These are phyloP conservation scores for Halcyon chelicuti DNA, from an alignment of 2,797 vertebrate genomes.

Conservation along the genomic window DNA sequence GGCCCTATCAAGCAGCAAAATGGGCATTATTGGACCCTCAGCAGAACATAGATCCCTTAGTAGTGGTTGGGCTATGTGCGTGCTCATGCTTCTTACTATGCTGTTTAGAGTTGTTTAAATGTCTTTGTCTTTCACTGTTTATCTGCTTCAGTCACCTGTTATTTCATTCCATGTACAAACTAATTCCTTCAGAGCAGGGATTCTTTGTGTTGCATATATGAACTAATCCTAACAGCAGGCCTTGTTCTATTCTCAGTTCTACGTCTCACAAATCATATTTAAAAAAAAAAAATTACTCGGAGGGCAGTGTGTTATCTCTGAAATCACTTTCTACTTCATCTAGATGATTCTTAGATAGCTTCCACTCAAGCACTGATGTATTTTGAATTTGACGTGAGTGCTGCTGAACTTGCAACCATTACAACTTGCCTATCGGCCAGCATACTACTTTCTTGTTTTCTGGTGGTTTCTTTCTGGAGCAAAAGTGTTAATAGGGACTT, in stretches of 20 bases:
- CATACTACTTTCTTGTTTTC: not conserved
- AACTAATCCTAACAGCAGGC: not conserved
- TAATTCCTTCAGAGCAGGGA: not conserved
- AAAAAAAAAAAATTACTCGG: not conserved
- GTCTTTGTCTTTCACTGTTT: slow-evolving; percentile 44
- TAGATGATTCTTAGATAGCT: not conserved
- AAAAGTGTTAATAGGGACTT: not conserved
- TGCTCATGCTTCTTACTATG: slow-evolving; percentile 35
- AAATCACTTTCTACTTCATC: slow-evolving; percentile 14
- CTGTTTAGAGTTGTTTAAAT: slow-evolving; percentile 16
- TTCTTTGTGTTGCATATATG: not conserved
- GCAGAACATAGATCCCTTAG: not conserved
- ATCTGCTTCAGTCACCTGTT: slow-evolving; percentile 38
- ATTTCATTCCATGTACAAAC: not conserved
- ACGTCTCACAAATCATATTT: not conserved
- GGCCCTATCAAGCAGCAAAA: not conserved
- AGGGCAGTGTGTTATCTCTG: slow-evolving; percentile 3
- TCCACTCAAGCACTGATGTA: not conserved
- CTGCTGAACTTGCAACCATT: not conserved
- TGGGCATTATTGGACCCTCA: not conserved
- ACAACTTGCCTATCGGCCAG: not conserved
- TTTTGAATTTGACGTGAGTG: not conserved
- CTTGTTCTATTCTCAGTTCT: not conserved
- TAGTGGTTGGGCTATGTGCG: not conserved
- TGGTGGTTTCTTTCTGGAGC: not conserved